Evolutionary conservation across 2,797 vertebrate genomes (phyloP).

Genomic region (Malurus splendens): DNA sequence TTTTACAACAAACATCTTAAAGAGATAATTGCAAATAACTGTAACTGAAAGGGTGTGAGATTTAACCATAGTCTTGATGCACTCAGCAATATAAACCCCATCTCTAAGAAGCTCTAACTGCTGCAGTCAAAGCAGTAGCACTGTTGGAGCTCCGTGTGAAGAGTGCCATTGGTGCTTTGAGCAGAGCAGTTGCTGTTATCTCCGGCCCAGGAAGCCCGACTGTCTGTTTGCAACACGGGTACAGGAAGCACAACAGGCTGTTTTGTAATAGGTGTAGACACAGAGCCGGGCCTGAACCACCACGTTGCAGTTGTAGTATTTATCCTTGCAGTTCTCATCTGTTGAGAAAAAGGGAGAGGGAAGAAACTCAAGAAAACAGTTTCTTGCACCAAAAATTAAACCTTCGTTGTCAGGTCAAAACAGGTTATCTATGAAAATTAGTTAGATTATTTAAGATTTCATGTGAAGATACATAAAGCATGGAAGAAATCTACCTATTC

Average conservation of each 20-base stretch:
- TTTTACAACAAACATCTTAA: constrained; percentile 41
- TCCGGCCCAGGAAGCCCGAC: constrained; percentile 70
- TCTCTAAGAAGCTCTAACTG: not conserved
- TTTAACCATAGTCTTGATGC: not conserved
- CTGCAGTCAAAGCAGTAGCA: not conserved
- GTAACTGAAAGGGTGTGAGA: constrained; percentile 15
- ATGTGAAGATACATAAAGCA: not conserved
- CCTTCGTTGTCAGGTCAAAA: not conserved
- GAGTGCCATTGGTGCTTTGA: not conserved
- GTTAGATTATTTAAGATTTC: not conserved
- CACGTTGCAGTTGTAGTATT: constrained; percentile 94
- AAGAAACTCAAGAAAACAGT: not conserved
- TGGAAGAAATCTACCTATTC: not conserved
- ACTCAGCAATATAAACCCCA: not conserved
- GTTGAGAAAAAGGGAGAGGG: not conserved
- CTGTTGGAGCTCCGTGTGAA: not conserved
- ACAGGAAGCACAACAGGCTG: constrained; percentile 89
- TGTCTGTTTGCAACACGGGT: constrained; percentile 77
- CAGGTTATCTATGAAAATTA: not conserved
- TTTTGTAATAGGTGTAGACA: constrained; percentile 93
- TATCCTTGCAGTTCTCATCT: constrained; percentile 94
- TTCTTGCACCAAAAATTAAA: not conserved
- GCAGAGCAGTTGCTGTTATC: constrained; percentile 69
- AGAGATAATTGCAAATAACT: constrained; percentile 17
- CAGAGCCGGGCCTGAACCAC: constrained; percentile 96